phyloP scores from a whole-genome alignment of 64 coral and sea anemone genomes.

The Stichodactyla mertensii region DNA sequence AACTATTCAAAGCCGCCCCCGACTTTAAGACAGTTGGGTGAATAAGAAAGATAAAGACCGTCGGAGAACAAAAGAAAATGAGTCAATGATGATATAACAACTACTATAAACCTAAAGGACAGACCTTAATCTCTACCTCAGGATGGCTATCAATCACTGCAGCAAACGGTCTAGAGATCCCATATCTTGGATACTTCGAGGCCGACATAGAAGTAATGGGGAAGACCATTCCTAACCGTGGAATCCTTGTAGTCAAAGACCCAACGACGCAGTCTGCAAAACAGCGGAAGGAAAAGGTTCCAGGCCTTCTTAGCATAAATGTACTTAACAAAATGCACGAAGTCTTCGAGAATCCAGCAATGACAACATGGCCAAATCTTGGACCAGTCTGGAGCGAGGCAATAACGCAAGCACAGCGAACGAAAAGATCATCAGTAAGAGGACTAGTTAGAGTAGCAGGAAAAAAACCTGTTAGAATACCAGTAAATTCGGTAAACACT shows the following conservation, averaged over 20 bases:
- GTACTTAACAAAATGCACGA: not conserved
- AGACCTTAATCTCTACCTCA: conserved; percentile 38
- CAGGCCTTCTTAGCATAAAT: not conserved
- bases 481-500: conserved; percentile 49
- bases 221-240: not conserved
- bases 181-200: conserved; percentile 7
- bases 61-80: too few species aligned
- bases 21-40: too few species aligned
- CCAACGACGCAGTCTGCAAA: not conserved
- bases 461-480: conserved; percentile 26
- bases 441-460: conserved; percentile 46
- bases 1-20: too few species aligned
- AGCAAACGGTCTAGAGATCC: conserved; percentile 31
- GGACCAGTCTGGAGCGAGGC: not conserved
- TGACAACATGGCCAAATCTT: not conserved
- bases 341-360: not conserved
- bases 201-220: not conserved
- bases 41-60: too few species aligned
- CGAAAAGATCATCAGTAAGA: conserved; percentile 1
- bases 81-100: too few species aligned
- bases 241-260: not conserved
- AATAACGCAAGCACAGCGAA: not conserved
- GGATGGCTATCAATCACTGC: conserved; percentile 50
- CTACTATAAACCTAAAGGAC: conserved; percentile 36
- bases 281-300: not conserved